Evolutionary conservation across 2,888 invertebrate genomes (phyloP), one percentile per base, ranked within the genome.

Genomic region (Cantharis lateralis): DNA sequence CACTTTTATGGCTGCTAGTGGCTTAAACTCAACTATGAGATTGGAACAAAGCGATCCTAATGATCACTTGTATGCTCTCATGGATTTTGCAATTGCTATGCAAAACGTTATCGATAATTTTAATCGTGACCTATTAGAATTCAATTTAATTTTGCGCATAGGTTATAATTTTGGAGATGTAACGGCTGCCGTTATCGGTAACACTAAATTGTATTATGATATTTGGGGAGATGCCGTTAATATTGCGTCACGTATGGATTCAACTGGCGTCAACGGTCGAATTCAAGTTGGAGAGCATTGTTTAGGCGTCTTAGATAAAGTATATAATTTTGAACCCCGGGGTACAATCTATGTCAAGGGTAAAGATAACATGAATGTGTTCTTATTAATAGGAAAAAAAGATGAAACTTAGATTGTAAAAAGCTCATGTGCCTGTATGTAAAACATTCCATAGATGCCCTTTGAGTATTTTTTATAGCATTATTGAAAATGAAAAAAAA

Each of bases 191-290:
- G 95, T 99, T 2, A 98, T 99, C 72, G 98, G 98, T 0, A 98
- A 98, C 9, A 96, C 96, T 1, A 99, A 98, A 86, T 89, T 99
- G 78, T 96, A 97, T 87, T 99, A 98, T 84, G 98, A 98, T 87
- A 98, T 98, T 83, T 99, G 98, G 98, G 98, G 98, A 0, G 98
- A 99, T 87, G 97, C 98, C 0, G 98, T 99, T 0, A 99, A 99
- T 87, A 97, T 98, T 76, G 97, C 98, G 0, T 96, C 96, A 9
- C 91, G 98, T 72, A 99, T 99, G 99, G 98, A 99, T 88, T 96
- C 97, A 0, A 98, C 98, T 0, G 98, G 98, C 0, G 93, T 98
- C 10, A 91, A 94, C 3, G 95, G 96, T 76, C 90, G 94, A 70
- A 95, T 98, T 81, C 96, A 96, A 86, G 92, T 96, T 3, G 94